A percentile compares a stretch with the other conserved stretches of the same genome.
Evolutionary conservation across 2,113 vertebrate species (phyloP).

Genomic region (Pteropus alecto): DNA sequence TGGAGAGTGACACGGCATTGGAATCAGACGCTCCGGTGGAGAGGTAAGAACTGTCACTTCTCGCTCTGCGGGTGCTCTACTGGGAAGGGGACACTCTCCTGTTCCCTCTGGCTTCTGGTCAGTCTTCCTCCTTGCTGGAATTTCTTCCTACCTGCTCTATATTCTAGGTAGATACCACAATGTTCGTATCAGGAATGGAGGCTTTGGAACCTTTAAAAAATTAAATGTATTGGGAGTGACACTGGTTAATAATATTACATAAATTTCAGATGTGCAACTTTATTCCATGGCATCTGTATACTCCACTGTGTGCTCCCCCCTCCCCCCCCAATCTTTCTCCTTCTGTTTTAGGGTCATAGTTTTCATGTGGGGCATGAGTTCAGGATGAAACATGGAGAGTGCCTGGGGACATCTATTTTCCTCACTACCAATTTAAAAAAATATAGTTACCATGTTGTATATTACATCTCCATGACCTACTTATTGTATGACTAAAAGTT

Average conservation of each 20-base stretch:
- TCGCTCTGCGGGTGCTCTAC: fast-evolving
- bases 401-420: too few species aligned
- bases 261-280: neutral
- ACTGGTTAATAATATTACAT: neutral
- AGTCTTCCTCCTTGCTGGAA: too few species aligned
- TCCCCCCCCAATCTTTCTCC: neutral
- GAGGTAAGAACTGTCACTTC: neutral
- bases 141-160: neutral
- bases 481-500: neutral
- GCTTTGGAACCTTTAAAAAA: neutral
- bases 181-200: neutral
- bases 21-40: fast-evolving
- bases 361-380: neutral
- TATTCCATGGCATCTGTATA: neutral
- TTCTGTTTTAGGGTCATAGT: neutral
- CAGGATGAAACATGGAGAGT: too few species aligned
- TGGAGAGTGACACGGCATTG: fast-evolving
- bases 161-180: too few species aligned
- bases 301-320: neutral
- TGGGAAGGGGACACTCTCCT: neutral
- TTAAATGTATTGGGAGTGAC: neutral
- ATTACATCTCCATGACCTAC: neutral
- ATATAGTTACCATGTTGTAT: neutral
- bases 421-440: neutral
- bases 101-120: neutral